These are phyloP conservation scores for Rhagonycha fulva DNA, from an alignment of 2,888 invertebrate genomes.

Conservation along the genomic window DNA sequence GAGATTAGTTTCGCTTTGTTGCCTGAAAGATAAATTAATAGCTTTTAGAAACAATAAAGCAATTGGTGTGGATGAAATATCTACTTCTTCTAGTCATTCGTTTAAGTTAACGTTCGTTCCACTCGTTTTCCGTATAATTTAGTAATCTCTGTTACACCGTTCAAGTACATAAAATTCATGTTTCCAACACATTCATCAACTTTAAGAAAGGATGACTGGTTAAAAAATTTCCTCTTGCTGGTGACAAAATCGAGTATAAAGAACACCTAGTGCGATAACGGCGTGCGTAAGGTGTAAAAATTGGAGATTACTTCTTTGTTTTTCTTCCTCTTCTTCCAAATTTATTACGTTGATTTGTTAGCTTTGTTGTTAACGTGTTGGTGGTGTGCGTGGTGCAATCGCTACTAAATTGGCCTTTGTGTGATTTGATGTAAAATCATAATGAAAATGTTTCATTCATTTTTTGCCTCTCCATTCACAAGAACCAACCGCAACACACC, in stretches of 20 bases:
- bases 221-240: conserved; percentile 6
- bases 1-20: conserved; percentile 33
- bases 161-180: conserved; percentile 37
- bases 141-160: conserved; percentile 35
- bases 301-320: not conserved
- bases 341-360: not conserved
- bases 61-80: conserved; percentile 43
- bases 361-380: not conserved
- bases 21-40: conserved; percentile 43
- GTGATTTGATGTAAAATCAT: not conserved
- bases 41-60: conserved; percentile 42
- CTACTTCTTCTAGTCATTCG: conserved; percentile 32
- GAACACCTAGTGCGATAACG: not conserved
- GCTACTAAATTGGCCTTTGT: not conserved
- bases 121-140: conserved; percentile 41
- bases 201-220: conserved; percentile 28
- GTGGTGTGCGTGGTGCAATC: not conserved
- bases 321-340: not conserved
- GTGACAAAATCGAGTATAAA: conserved; percentile 13
- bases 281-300: not conserved
- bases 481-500: not conserved
- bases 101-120: conserved; percentile 34
- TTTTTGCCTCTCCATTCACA: not conserved
- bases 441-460: not conserved
- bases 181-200: conserved; percentile 37